A percentile compares a stretch with the other conserved stretches of the same genome.
Evolutionary conservation across 2,113 vertebrate species (phyloP).

Genomic region (Ctenodactylus gundi): DNA sequence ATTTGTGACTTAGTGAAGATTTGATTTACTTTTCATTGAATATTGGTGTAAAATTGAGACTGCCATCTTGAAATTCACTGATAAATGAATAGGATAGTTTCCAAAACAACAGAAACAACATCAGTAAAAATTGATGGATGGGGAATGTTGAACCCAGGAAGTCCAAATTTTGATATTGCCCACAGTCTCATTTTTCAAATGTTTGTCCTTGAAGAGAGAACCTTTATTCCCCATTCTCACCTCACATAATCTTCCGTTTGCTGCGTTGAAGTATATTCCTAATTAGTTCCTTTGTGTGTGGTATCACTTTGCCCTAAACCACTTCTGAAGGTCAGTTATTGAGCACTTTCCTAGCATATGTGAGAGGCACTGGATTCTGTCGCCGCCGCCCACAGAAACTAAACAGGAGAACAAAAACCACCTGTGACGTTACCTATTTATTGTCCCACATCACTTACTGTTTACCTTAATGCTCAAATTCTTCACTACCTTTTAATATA

Average conservation of each 20-base stretch:
- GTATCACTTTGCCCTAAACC: neutral
- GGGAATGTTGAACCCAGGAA: neutral
- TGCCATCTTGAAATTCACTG: neutral
- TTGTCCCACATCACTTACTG: neutral
- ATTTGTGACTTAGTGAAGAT: neutral
- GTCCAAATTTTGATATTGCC: neutral
- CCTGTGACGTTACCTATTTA: neutral
- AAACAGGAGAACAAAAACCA: neutral
- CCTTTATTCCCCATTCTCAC: neutral
- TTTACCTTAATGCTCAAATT: constrained; percentile 24
- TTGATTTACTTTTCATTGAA: neutral
- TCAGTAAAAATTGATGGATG: neutral
- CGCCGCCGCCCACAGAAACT: neutral
- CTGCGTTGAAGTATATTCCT: constrained; percentile 9
- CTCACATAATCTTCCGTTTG: neutral
- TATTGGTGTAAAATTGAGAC: constrained; percentile 31
- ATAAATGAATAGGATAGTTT: neutral
- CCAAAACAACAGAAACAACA: neutral
- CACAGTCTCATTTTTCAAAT: neutral
- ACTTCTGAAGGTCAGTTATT: neutral
- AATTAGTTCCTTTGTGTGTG: neutral
- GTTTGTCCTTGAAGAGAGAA: neutral
- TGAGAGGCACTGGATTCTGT: neutral
- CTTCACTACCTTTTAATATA: neutral
- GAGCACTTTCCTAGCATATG: neutral